These are phyloP conservation scores for Heteromormyrus szaboi DNA, from an alignment of 2,797 vertebrate species.

Conservation along the genomic window DNA sequence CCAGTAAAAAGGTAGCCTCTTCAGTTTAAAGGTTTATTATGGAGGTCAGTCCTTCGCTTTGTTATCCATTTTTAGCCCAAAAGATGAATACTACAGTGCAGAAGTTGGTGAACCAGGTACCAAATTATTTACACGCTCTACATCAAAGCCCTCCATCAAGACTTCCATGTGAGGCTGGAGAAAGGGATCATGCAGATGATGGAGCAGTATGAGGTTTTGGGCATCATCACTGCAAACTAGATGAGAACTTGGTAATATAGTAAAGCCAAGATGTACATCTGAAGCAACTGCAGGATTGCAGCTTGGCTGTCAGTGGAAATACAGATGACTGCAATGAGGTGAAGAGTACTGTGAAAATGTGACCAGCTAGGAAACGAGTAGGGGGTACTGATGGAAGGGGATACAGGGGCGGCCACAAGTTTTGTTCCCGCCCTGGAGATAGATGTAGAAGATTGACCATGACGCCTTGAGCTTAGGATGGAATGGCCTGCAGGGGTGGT, in stretches of 20 bases:
- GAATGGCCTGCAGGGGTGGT: not conserved
- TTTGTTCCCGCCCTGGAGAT: not conserved
- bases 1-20: not conserved
- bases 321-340: not conserved
- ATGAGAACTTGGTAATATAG: not conserved
- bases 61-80: not conserved
- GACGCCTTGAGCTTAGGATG: not conserved
- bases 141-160: not conserved
- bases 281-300: not conserved
- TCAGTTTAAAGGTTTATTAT: not conserved
- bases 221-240: not conserved
- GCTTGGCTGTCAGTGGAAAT: not conserved
- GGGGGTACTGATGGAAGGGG: not conserved
- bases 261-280: not conserved
- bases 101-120: not conserved
- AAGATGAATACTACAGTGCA: not conserved
- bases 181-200: not conserved
- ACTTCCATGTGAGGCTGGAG: not conserved
- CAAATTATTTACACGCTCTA: not conserved
- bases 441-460: not conserved
- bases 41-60: not conserved
- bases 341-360: not conserved
- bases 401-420: not conserved
- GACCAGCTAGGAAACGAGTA: not conserved
- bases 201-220: not conserved